These are phyloP conservation scores for Parus major DNA, from an alignment of 2,113 vertebrate species.

Conservation along the genomic window DNA sequence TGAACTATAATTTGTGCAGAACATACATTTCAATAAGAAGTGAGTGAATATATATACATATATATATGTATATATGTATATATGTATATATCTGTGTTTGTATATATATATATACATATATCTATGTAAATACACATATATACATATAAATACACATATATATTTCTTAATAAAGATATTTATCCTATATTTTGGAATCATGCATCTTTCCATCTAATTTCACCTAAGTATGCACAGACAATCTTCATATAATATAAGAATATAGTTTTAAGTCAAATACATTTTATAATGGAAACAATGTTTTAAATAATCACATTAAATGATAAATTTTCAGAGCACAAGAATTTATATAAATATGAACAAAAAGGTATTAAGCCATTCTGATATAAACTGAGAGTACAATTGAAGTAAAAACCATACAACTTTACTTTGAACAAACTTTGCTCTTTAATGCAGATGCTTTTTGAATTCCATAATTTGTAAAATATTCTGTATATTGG, in stretches of 20 bases:
- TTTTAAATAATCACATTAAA: not conserved
- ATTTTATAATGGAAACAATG: not conserved
- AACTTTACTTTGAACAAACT: not conserved
- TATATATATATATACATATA: too few relatives aligned
- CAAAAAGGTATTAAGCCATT: not conserved
- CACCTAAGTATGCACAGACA: not conserved
- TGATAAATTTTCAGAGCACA: not conserved
- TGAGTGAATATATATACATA: not conserved
- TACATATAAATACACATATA: too few relatives aligned
- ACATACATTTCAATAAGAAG: not conserved
- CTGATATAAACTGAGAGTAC: not conserved
- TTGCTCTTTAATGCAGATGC: not conserved
- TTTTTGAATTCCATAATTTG: not conserved
- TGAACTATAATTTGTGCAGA: not conserved
- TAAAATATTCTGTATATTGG: not conserved
- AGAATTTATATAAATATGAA: not conserved
- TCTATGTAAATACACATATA: too few relatives aligned
- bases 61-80: not conserved
- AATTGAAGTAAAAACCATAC: not conserved
- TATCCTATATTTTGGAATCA: not conserved
- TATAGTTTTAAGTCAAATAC: not conserved
- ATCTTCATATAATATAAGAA: not conserved
- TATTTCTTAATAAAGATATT: not conserved
- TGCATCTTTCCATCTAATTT: not conserved
- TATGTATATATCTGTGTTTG: not conserved